Conservation (phyloP, 2,113 vertebrate species). For the Nothobranchius furzeri region DNA sequence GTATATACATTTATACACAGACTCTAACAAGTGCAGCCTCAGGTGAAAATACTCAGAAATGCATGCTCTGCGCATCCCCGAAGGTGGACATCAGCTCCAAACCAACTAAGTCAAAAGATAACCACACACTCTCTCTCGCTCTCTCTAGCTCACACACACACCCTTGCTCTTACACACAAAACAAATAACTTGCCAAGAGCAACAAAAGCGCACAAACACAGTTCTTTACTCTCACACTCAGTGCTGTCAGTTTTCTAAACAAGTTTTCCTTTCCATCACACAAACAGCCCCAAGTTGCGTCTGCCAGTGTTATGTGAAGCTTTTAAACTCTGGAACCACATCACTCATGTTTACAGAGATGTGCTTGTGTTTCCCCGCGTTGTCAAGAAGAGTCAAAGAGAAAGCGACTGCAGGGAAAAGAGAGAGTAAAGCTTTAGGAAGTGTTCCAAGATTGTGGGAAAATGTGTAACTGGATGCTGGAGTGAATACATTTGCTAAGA, state of each 20-base stretch:
- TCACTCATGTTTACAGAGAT: constrained; percentile 69
- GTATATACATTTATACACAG: constrained; percentile 79
- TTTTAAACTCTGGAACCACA: constrained; percentile 75
- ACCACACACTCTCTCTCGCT: constrained; percentile 32
- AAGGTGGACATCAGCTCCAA: constrained; percentile 75
- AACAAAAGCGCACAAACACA: constrained; percentile 53
- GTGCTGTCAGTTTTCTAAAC: constrained; percentile 70
- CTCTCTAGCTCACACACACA: constrained; percentile 39
- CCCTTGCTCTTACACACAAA: constrained; percentile 41
- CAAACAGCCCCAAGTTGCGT: constrained; percentile 74
- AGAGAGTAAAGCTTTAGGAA: constrained; percentile 56
- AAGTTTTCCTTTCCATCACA: constrained; percentile 72
- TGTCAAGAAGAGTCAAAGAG: constrained; percentile 68
- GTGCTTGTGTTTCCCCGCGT: constrained; percentile 59
- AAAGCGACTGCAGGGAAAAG: constrained; percentile 59
- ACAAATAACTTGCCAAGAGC: constrained; percentile 75
- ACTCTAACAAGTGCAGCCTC: constrained; percentile 80
- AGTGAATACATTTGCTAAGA: constrained; percentile 50
- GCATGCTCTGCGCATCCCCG: constrained; percentile 72
- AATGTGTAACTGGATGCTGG: constrained; percentile 51
- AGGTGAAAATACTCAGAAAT: constrained; percentile 79
- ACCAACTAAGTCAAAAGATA: constrained; percentile 66
- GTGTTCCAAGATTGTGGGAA: constrained; percentile 55
- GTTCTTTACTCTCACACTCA: constrained; percentile 23
- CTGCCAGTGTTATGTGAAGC: constrained; percentile 66